Conservation (phyloP, 1,140 invertebrate genomes). For the Laupala kohalensis region DNA sequence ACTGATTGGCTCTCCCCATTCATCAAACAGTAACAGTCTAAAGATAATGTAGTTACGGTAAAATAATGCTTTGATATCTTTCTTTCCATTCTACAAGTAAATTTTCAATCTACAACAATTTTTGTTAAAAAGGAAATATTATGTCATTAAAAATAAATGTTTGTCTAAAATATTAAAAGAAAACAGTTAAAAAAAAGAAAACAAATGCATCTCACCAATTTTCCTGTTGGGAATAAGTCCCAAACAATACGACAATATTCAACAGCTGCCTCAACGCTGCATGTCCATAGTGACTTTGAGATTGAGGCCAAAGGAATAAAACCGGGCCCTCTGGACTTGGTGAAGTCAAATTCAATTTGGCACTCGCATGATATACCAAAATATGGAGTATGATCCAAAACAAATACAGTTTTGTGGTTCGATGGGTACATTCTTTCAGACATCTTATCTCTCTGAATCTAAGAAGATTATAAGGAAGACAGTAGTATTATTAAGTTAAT, state of each 20-base stretch:
- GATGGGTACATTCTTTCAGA: constrained; percentile 38
- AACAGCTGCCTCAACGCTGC: constrained; percentile 80
- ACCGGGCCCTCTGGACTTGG: constrained; percentile 51
- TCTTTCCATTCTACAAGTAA: too few relatives aligned
- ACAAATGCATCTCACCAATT: constrained; percentile 46
- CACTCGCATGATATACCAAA: constrained; percentile 77
- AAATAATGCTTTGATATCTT: too few relatives aligned
- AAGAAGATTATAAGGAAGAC: too few relatives aligned
- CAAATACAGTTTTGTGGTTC: constrained; percentile 90
- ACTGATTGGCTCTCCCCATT: too few relatives aligned
- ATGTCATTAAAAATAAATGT: background rate
- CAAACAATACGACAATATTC: constrained; percentile 94
- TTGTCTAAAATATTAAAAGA: background rate
- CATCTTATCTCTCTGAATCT: too few relatives aligned
- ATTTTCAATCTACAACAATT: background rate
- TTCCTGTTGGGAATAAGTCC: constrained; percentile 83
- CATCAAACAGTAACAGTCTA: too few relatives aligned
- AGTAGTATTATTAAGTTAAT: too few relatives aligned
- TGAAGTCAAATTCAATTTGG: constrained; percentile 77
- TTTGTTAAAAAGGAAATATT: background rate
- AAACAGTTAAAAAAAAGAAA: background rate
- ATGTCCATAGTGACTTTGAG: constrained; percentile 88
- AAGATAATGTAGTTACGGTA: too few relatives aligned
- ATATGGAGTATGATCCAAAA: constrained; percentile 82
- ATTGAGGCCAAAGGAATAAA: constrained; percentile 64